Base-by-base conservation (phyloP, 2,888 invertebrate species). In the Pristionchus japonicus region DNA sequence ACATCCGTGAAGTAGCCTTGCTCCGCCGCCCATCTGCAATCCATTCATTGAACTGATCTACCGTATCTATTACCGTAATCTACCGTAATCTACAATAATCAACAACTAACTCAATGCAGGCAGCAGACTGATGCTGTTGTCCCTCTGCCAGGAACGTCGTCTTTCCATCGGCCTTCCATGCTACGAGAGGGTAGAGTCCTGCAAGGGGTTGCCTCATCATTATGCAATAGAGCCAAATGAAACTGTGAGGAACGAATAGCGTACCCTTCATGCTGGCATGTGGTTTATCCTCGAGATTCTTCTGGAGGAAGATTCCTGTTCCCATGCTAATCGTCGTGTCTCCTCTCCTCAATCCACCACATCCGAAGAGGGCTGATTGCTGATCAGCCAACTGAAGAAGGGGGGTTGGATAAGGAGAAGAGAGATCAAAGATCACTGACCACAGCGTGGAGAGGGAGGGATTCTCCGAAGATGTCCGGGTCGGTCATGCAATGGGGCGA, bases 151-250 rank as follows among this genome's bases (percentile, higher is more conserved):
- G 95, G 94, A 96, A 98, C 13, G 90, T 90, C 20, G 89, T 88
- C 43, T 89, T 88, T 70, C 90, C 95, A 7, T 95, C 95, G 57
- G 96, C 95, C 91, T 96, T 96, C 98, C 98, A 99, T 0, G 97
- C 98, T 57, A 98, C 97, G 40, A 98, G 95, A 0, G 99, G 98
- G 95, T 98, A 98, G 61, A 98, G 96, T 0, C 98, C 96, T 96
- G 92, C n/a, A n/a, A n/a, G n/a, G n/a, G n/a, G n/a, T n/a, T n/a
- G n/a, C n/a, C n/a, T n/a, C n/a, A n/a, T n/a, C n/a, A n/a, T n/a
- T n/a, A n/a, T n/a, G n/a, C n/a, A n/a, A n/a, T n/a, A n/a, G n/a
- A n/a, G n/a, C n/a, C n/a, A n/a, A n/a, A n/a, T n/a, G n/a, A n/a
- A n/a, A 67, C 13, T 34, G 20, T 40, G 37, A 13, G 7, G 4